phyloP scores from a whole-genome alignment of 2,113 vertebrate genomes.

The Oxyura jamaicensis region DNA sequence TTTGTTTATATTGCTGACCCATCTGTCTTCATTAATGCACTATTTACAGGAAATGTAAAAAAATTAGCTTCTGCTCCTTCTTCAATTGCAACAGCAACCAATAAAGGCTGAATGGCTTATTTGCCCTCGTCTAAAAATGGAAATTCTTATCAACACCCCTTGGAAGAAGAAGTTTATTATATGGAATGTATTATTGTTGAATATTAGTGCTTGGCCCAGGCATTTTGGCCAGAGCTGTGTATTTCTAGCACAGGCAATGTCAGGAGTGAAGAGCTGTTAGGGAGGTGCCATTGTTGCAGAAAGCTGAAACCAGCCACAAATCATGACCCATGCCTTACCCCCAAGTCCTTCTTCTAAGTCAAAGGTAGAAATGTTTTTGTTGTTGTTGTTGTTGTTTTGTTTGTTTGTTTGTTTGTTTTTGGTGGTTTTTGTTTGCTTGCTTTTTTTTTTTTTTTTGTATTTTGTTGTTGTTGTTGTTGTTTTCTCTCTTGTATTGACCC shows the following conservation, averaged over 20 bases:
- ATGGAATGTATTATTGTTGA: not conserved
- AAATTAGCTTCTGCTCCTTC: conserved; percentile 59
- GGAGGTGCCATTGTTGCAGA: not conserved
- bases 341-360: not conserved
- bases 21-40: conserved; percentile 78
- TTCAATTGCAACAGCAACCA: conserved; percentile 23
- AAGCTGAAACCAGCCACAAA: not conserved
- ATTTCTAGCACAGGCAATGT: not conserved
- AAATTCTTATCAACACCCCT: conserved; percentile 47
- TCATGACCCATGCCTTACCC: accelerated
- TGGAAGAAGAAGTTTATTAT: conserved; percentile 25
- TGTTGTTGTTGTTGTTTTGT: no score
- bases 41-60: conserved; percentile 74
- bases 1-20: conserved; percentile 76
- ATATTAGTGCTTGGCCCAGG: not conserved
- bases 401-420: not conserved
- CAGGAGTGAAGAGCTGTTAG: not conserved
- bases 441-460: not conserved
- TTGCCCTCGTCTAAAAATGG: conserved; percentile 51
- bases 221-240: not conserved
- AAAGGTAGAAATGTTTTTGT: not conserved
- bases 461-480: no score
- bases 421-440: no score
- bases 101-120: not conserved
- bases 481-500: not conserved